Conservation (phyloP, 2,113 vertebrate genomes). For the Gasterosteus aculeatus region DNA sequence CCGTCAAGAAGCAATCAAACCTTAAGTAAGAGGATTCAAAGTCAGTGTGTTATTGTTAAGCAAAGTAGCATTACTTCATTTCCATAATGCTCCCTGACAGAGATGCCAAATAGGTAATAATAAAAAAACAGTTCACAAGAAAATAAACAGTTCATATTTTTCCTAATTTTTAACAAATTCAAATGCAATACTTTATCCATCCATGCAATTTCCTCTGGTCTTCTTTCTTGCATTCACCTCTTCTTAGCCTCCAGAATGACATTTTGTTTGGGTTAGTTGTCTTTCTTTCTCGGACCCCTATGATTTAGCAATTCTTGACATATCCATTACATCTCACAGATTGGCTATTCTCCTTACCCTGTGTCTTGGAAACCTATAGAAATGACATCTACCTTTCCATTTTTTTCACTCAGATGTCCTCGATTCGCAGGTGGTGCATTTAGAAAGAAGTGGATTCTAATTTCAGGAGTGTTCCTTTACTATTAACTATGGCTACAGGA, state of each 20-base stretch:
- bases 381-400: constrained; percentile 79
- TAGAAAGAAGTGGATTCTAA: constrained; percentile 83
- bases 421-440: constrained; percentile 78
- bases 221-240: constrained; percentile 40
- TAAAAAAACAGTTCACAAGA: constrained; percentile 70
- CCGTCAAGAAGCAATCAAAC: constrained; percentile 87
- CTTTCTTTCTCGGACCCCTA: constrained; percentile 81
- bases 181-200: constrained; percentile 55
- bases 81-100: constrained; percentile 81
- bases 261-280: constrained; percentile 83
- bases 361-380: constrained; percentile 81
- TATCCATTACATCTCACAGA: constrained; percentile 86
- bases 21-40: constrained; percentile 89
- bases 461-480: constrained; percentile 79
- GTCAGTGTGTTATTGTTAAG: constrained; percentile 87
- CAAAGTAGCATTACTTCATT: constrained; percentile 84
- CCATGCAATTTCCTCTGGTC: constrained; percentile 40
- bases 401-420: constrained; percentile 75
- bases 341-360: constrained; percentile 82
- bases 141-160: constrained; percentile 76
- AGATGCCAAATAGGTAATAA: constrained; percentile 78
- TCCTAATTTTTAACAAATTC: constrained; percentile 61
- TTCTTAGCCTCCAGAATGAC: constrained; percentile 69
- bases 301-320: constrained; percentile 89
- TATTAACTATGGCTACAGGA: constrained; percentile 79